Conservation (phyloP, 2,888 invertebrate species). For the Nemurella pictetii region DNA sequence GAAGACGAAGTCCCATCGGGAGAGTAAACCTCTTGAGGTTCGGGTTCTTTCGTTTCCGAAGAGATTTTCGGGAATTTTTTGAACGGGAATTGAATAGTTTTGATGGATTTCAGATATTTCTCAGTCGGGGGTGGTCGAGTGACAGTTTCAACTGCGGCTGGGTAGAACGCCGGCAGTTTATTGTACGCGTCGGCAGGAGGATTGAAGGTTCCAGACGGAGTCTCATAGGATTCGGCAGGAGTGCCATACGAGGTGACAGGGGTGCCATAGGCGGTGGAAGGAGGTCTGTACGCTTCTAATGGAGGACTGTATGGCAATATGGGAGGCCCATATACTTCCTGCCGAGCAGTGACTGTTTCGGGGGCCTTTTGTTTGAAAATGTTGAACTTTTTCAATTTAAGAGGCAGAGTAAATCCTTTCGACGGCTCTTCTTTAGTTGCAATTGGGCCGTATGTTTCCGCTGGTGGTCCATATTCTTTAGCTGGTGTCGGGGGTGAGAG, state of each 20-base stretch:
- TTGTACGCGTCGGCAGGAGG: not conserved
- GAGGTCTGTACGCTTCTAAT: not conserved
- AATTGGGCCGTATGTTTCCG: constrained; percentile 22
- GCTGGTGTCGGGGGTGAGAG: constrained; percentile 42
- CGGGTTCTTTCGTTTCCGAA: not conserved
- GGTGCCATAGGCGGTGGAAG: not conserved
- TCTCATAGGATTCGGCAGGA: constrained; percentile 13
- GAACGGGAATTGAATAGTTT: constrained; percentile 25
- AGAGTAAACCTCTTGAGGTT: not conserved
- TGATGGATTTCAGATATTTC: not conserved
- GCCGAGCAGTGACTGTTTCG: not conserved
- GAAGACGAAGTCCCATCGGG: not conserved
- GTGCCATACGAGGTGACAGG: constrained; percentile 27
- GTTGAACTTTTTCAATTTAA: constrained; percentile 7
- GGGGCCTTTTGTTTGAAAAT: not conserved
- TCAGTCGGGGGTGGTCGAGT: not conserved
- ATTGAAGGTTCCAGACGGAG: not conserved
- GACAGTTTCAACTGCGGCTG: not conserved
- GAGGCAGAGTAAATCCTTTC: constrained; percentile 16
- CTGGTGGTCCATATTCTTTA: constrained; percentile 24
- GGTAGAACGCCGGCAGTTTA: not conserved
- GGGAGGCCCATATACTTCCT: not conserved
- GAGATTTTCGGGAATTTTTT: constrained; percentile 19
- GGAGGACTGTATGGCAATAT: not conserved
- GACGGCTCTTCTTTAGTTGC: not conserved